Conservation (phyloP, 2,888 invertebrate genomes). For the Ferdinandea cuprea region DNA sequence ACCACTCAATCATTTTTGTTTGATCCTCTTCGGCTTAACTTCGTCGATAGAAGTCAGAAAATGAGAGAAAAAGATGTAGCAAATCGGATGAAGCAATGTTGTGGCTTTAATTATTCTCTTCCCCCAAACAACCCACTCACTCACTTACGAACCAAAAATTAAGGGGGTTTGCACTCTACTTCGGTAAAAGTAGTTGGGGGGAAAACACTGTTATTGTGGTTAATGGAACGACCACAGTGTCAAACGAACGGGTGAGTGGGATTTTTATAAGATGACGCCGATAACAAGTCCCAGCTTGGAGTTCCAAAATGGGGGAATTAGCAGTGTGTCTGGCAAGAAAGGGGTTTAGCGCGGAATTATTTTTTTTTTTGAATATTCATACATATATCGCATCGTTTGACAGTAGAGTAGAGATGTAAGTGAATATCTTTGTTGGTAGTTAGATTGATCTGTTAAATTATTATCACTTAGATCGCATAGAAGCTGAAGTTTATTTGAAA, state of each 20-base stretch:
- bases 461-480: no score
- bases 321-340: constrained; percentile 35
- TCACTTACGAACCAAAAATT: constrained; percentile 19
- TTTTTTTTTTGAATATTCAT: no score
- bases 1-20: constrained; percentile 69
- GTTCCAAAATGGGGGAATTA: neutral
- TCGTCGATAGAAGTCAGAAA: constrained; percentile 33
- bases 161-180: constrained; percentile 56
- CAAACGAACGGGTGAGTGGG: constrained; percentile 28
- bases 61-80: constrained; percentile 26
- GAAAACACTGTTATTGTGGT: constrained; percentile 65
- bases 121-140: constrained; percentile 61
- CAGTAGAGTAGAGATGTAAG: no score
- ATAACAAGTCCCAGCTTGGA: constrained; percentile 38
- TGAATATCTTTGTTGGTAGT: no score
- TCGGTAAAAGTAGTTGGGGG: constrained; percentile 1
- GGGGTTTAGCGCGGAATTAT: neutral
- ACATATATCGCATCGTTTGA: no score
- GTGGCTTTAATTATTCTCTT: constrained; percentile 72
- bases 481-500: no score
- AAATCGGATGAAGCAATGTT: constrained; percentile 60
- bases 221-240: constrained; percentile 52
- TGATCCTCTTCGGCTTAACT: constrained; percentile 64
- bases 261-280: constrained; percentile 40
- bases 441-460: no score